A percentile compares a stretch with the other conserved stretches of the same genome.
Conservation (phyloP, 2,888 invertebrate species). For the Cheilosia vulpina region DNA sequence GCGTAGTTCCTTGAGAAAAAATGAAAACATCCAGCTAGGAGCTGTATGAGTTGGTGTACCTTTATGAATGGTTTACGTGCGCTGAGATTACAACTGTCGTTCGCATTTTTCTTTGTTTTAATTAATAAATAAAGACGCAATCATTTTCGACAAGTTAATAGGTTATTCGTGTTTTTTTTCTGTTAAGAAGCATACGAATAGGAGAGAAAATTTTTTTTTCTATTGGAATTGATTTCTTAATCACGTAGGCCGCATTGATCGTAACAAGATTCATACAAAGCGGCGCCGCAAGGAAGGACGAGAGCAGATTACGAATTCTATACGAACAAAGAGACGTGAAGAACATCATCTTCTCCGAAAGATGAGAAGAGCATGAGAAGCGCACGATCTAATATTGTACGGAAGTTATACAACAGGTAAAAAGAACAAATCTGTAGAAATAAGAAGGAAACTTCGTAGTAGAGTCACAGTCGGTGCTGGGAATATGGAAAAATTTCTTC, state of each 20-base stretch:
- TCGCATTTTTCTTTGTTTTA: slow-evolving; percentile 14
- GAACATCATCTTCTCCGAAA: too few species aligned
- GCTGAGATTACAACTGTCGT: background rate
- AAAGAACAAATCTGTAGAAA: too few species aligned
- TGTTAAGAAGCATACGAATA: background rate
- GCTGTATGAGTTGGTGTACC: slow-evolving; percentile 21
- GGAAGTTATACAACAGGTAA: too few species aligned
- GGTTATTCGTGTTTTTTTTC: background rate
- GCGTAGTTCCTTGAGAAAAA: background rate
- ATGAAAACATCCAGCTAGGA: background rate
- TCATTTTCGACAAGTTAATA: slow-evolving; percentile 23
- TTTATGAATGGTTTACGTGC: slow-evolving; percentile 15
- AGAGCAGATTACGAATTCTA: too few species aligned
- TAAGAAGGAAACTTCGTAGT: too few species aligned
- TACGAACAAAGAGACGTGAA: too few species aligned
- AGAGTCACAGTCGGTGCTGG: too few species aligned
- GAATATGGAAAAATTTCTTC: too few species aligned
- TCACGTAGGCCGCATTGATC: background rate
- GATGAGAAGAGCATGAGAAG: too few species aligned
- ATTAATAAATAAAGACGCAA: slow-evolving; percentile 33
- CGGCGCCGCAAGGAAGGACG: too few species aligned
- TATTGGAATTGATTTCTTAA: slow-evolving; percentile 16
- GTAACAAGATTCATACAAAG: background rate
- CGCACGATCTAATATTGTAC: too few species aligned
- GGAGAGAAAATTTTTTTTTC: slow-evolving; percentile 23